phyloP scores from a whole-genome alignment of 35 echinoderm and acorn worm species.

The Acanthaster planci region DNA sequence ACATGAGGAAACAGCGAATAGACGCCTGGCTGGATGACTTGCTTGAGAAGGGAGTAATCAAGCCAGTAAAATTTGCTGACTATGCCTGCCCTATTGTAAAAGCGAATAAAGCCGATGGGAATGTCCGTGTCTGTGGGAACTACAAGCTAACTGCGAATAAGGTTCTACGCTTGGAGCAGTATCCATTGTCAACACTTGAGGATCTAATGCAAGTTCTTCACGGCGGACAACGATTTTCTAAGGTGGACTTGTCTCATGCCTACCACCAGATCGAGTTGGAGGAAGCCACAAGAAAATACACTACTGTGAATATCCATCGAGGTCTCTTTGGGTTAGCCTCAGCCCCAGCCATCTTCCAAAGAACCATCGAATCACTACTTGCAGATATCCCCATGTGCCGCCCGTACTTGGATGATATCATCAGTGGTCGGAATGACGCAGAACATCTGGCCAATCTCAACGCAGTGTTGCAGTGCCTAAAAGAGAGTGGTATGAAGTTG shows the following conservation, averaged over 20 bases:
- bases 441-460: constrained; percentile 53
- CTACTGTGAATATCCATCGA: constrained; percentile 65
- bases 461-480: constrained; percentile 38
- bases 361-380: constrained; percentile 54
- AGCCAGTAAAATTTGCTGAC: constrained; percentile 44
- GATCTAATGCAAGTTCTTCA: constrained; percentile 51
- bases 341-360: constrained; percentile 62
- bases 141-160: constrained; percentile 74
- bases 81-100: constrained; percentile 56
- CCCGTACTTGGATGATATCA: constrained; percentile 70
- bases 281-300: constrained; percentile 51
- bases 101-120: constrained; percentile 45
- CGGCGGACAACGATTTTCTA: constrained; percentile 55
- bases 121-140: constrained; percentile 57
- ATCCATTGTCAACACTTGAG: constrained; percentile 59
- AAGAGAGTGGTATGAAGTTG: constrained; percentile 44
- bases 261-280: constrained; percentile 68
- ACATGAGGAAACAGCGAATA: no score
- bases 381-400: constrained; percentile 43
- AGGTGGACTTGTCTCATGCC: constrained; percentile 60
- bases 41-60: constrained; percentile 34
- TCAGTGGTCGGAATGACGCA: constrained; percentile 42
- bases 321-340: constrained; percentile 74
- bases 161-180: constrained; percentile 45
- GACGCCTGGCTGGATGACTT: constrained; percentile 2